A percentile compares a stretch with the other conserved stretches of the same genome.
Evolutionary conservation across 2,113 vertebrate species (phyloP).

Genomic region (Dipodomys merriami): DNA sequence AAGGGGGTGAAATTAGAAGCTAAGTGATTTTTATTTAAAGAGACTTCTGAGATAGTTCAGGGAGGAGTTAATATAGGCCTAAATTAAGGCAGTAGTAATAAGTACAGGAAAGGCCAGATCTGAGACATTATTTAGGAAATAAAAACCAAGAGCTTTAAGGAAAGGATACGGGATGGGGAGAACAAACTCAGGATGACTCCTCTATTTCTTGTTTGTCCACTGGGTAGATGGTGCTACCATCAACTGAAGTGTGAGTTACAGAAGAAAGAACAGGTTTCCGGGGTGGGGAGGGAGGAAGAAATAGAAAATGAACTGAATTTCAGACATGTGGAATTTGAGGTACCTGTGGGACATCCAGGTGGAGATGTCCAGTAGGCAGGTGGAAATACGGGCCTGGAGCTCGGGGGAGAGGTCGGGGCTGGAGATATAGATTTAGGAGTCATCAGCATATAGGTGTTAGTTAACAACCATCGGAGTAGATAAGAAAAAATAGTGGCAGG

Average conservation of each 20-base stretch:
- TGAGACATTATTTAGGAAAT: slow-evolving; percentile 49
- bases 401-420: slow-evolving; percentile 83
- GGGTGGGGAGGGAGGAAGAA: slow-evolving; percentile 56
- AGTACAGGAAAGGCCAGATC: slow-evolving; percentile 63
- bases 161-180: slow-evolving; percentile 5
- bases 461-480: slow-evolving; percentile 76
- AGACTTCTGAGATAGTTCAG: not conserved
- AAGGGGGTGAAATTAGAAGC: slow-evolving; percentile 24
- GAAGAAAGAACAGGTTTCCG: slow-evolving; percentile 48
- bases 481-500: slow-evolving; percentile 74
- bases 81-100: not conserved
- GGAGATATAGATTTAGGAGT: slow-evolving; percentile 81
- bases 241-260: slow-evolving; percentile 29
- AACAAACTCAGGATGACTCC: slow-evolving; percentile 64
- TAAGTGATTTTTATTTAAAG: not conserved
- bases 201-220: slow-evolving; percentile 42
- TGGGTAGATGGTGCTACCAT: not conserved
- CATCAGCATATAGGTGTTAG: slow-evolving; percentile 82
- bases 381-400: slow-evolving; percentile 82
- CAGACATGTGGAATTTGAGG: slow-evolving; percentile 80
- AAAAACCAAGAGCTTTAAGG: slow-evolving; percentile 47
- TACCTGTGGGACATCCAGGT: slow-evolving; percentile 83
- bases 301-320: slow-evolving; percentile 76
- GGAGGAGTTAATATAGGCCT: slow-evolving; percentile 10
- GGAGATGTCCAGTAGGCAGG: slow-evolving; percentile 83